Conservation (phyloP, 1,140 invertebrate species). For the Saccostrea cuccullata region DNA sequence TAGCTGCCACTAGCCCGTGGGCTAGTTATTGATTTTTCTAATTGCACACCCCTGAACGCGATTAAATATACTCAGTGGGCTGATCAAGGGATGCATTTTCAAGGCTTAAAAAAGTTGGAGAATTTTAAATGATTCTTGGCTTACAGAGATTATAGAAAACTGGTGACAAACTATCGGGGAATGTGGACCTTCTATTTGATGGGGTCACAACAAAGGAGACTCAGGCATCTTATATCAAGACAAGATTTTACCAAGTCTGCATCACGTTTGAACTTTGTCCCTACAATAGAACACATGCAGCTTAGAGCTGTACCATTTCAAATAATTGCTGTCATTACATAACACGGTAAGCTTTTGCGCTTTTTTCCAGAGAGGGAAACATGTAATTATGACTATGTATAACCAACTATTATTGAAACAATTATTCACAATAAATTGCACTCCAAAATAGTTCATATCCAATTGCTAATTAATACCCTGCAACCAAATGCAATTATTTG, state of each 20-base stretch:
- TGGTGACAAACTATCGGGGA: neutral
- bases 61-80: too few relatives aligned
- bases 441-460: neutral
- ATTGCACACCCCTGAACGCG: too few relatives aligned
- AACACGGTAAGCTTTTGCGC: neutral
- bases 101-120: neutral
- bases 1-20: too few relatives aligned
- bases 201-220: neutral
- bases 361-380: neutral
- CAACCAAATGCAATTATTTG: neutral
- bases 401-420: neutral
- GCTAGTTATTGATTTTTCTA: too few relatives aligned
- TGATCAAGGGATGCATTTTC: too few relatives aligned
- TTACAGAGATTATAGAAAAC: neutral
- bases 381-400: neutral
- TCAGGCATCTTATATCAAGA: neutral
- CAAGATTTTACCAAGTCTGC: neutral
- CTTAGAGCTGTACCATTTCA: neutral
- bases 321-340: neutral
- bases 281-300: neutral
- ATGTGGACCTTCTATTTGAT: neutral
- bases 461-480: neutral
- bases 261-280: neutral
- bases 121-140: conserved; percentile 9
- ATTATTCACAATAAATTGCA: conserved; percentile 26